Evolutionary conservation across 2,888 invertebrate species (phyloP).

Genomic region (Mesorhabditis belari): DNA sequence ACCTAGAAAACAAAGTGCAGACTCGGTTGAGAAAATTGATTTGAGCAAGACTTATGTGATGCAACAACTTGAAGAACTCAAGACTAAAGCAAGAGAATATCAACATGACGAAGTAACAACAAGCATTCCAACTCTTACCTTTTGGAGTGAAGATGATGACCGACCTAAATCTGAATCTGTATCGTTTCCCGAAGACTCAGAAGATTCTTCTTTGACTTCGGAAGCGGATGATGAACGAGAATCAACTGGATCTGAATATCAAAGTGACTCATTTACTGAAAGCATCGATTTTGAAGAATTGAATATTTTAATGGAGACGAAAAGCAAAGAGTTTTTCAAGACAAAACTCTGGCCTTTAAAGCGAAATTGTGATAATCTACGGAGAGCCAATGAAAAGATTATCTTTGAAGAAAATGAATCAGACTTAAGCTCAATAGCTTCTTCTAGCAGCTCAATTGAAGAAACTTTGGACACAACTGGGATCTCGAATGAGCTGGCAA

Average conservation of each 20-base stretch:
- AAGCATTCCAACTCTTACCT: too few species aligned
- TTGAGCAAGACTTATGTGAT: too few species aligned
- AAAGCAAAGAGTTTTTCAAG: background rate
- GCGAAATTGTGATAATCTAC: background rate
- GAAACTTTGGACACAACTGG: background rate
- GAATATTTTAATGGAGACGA: background rate
- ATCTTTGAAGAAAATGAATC: background rate
- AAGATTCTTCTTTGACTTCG: constrained; percentile 1
- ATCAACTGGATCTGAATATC: too few species aligned
- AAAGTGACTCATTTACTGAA: too few species aligned
- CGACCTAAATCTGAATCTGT: too few species aligned
- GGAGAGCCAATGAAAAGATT: background rate
- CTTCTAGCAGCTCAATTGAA: background rate
- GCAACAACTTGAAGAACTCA: too few species aligned
- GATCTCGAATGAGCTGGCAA: background rate
- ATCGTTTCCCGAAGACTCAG: too few species aligned
- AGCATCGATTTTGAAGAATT: background rate
- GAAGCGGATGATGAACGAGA: constrained; percentile 7
- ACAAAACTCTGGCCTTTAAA: background rate
- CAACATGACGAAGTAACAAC: too few species aligned
- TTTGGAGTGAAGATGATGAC: too few species aligned
- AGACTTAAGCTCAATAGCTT: background rate
- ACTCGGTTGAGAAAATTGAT: too few species aligned
- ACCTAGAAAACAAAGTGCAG: too few species aligned
- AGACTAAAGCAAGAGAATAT: too few species aligned